Evolutionary conservation across 2,113 vertebrate species (phyloP).

Genomic region (Corythornis cristatus): DNA sequence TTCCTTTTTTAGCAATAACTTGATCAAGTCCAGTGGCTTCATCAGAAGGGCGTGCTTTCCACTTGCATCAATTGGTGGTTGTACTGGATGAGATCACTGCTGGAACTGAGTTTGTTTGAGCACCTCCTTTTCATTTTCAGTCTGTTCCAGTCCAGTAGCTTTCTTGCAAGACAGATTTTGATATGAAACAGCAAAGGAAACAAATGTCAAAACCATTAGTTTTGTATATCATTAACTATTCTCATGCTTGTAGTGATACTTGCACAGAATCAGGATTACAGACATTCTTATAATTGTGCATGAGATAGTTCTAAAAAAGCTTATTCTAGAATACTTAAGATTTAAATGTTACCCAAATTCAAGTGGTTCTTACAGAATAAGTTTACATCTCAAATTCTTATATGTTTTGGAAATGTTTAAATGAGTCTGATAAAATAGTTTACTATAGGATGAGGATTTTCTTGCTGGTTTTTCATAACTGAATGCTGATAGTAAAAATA

Average conservation of each 20-base stretch:
- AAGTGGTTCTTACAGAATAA: neutral
- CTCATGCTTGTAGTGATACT: neutral
- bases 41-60: neutral
- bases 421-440: neutral
- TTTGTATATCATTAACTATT: neutral
- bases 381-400: neutral
- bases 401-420: neutral
- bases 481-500: neutral
- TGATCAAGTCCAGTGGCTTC: neutral
- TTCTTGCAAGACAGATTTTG: neutral
- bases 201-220: neutral
- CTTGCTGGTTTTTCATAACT: neutral
- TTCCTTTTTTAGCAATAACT: neutral
- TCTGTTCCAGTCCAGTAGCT: neutral
- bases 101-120: neutral
- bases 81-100: neutral
- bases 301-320: neutral
- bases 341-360: neutral
- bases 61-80: neutral
- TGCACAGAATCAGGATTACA: neutral
- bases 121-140: neutral
- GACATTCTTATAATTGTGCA: neutral
- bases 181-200: neutral
- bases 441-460: neutral
- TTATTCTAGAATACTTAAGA: neutral